A percentile compares a stretch with the other conserved stretches of the same genome.
Conservation (phyloP, 2,113 vertebrate species). For the Crocuta crocuta region DNA sequence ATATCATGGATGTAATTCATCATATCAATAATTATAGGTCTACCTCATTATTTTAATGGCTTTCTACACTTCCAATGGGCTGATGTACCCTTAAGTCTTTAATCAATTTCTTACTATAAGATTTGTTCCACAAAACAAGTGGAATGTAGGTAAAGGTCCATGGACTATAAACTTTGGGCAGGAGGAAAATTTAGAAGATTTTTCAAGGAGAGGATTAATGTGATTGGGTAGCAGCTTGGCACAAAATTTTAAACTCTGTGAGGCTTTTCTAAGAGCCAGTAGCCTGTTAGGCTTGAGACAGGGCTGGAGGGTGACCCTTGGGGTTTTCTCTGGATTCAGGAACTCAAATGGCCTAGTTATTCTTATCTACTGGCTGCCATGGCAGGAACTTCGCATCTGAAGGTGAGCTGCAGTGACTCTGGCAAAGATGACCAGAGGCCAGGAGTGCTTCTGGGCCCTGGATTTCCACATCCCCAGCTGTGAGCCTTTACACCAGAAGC, state of each 20-base stretch:
- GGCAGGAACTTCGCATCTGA: conserved; percentile 61
- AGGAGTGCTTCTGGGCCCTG: neutral
- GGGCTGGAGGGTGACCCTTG: neutral
- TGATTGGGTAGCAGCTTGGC: neutral
- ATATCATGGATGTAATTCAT: neutral
- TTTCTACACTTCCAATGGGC: neutral
- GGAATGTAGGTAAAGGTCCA: neutral
- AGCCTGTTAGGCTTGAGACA: conserved; percentile 53
- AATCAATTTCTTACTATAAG: neutral
- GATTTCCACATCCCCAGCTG: neutral
- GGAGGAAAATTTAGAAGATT: conserved; percentile 24
- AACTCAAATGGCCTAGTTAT: conserved; percentile 41
- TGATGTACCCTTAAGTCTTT: neutral
- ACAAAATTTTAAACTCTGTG: conserved; percentile 39
- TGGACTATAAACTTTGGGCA: neutral
- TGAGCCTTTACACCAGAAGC: neutral
- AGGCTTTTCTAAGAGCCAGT: conserved; percentile 2
- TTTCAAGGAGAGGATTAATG: conserved; percentile 48
- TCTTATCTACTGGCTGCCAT: conserved; percentile 70
- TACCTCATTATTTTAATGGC: neutral
- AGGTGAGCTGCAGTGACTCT: neutral
- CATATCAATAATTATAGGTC: neutral
- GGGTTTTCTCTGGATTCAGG: conserved; percentile 4
- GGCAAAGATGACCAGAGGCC: conserved; percentile 44
- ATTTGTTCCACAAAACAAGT: neutral